These are phyloP conservation scores for Mormyrops attenuatus DNA, from an alignment of 2,797 vertebrate species.

Conservation along the genomic window DNA sequence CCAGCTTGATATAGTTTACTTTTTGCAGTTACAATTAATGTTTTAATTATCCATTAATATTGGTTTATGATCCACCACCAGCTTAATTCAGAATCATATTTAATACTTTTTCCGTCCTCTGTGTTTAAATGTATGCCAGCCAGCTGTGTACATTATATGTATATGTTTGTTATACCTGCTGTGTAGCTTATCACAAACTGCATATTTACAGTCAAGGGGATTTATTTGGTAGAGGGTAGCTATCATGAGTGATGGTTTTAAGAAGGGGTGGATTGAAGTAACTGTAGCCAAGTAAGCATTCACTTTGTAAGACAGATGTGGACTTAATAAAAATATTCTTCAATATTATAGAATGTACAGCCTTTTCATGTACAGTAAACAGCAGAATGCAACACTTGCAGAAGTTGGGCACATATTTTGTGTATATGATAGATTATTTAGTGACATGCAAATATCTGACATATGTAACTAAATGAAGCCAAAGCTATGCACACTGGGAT, in stretches of 20 bases:
- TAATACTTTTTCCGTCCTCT: background rate
- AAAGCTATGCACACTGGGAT: background rate
- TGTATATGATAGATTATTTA: background rate
- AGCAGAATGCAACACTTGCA: background rate
- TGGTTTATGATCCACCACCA: background rate
- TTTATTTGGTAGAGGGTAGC: background rate
- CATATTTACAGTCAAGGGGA: background rate
- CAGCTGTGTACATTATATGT: background rate
- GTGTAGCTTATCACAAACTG: background rate
- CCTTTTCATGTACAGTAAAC: background rate
- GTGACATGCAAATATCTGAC: background rate
- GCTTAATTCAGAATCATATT: background rate
- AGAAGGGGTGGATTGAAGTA: background rate
- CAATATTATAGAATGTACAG: slow-evolving; percentile 9
- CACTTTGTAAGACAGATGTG: slow-evolving; percentile 7
- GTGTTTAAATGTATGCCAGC: background rate
- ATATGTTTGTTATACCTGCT: slow-evolving; percentile 4
- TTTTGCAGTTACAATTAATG: background rate
- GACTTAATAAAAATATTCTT: slow-evolving; percentile 5
- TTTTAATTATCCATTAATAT: background rate
- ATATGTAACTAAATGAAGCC: background rate
- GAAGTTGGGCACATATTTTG: background rate
- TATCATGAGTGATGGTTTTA: background rate
- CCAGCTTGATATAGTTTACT: background rate
- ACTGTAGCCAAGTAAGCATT: background rate